Evolutionary conservation across 2,888 invertebrate genomes (phyloP).

Genomic region (Nephrotoma appendiculata): DNA sequence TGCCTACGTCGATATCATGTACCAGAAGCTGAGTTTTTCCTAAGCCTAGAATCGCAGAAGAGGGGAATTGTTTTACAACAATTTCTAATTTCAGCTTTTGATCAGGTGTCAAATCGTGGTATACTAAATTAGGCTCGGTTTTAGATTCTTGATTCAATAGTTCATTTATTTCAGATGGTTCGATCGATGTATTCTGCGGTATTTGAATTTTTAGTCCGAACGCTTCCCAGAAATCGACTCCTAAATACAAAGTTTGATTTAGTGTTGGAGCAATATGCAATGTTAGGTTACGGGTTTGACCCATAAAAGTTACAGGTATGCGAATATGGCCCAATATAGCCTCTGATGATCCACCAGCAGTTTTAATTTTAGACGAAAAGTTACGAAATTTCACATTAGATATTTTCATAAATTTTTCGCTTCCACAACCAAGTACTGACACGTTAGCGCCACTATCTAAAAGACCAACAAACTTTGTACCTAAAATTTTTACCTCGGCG

Average conservation of each 20-base stretch:
- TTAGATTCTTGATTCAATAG: neutral
- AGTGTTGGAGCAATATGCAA: neutral
- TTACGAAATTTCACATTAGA: too few relatives aligned
- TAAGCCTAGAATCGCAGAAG: too few relatives aligned
- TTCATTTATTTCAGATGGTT: neutral
- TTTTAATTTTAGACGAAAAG: too few relatives aligned
- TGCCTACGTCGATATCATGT: constrained; percentile 13
- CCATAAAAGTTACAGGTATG: too few relatives aligned
- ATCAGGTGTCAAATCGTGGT: neutral
- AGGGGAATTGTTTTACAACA: too few relatives aligned
- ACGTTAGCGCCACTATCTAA: constrained; percentile 11
- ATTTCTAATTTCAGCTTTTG: neutral
- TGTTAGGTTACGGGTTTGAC: neutral
- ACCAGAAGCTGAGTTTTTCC: neutral
- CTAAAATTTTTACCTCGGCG: neutral
- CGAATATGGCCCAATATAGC: too few relatives aligned
- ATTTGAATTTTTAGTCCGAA: neutral
- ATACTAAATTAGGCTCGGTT: neutral
- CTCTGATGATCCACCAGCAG: too few relatives aligned
- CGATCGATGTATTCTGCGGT: neutral
- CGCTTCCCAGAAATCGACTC: neutral
- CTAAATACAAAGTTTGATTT: neutral
- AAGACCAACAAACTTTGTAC: neutral
- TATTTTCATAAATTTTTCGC: neutral
- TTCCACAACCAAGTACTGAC: neutral